Evolutionary conservation across 1,140 invertebrate species (phyloP).

Genomic region (Lepidurus couesii): DNA sequence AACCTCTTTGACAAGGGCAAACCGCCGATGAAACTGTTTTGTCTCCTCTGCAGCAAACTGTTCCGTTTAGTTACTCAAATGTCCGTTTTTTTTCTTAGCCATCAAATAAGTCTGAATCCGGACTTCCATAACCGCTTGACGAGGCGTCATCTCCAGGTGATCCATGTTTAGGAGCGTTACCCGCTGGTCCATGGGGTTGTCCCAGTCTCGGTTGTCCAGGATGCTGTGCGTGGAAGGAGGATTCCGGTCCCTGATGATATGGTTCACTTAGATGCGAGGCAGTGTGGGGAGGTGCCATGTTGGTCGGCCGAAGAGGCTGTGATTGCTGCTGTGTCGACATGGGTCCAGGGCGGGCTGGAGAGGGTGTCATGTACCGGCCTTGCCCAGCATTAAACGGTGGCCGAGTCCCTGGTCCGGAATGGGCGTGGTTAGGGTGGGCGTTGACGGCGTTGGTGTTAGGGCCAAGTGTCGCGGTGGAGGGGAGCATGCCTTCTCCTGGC

Average conservation of each 20-base stretch:
- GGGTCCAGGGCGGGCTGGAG: constrained; percentile 3
- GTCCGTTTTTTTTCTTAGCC: background rate
- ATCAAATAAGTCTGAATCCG: constrained; percentile 31
- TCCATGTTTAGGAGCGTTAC: constrained; percentile 25
- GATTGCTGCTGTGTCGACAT: constrained; percentile 24
- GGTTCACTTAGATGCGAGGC: constrained; percentile 13
- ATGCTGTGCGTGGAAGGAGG: background rate
- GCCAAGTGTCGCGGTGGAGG: constrained; percentile 7
- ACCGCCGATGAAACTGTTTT: too few relatives aligned
- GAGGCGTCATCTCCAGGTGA: constrained; percentile 32
- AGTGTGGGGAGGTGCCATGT: constrained; percentile 19
- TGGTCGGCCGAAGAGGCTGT: constrained; percentile 24
- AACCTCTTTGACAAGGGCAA: too few relatives aligned
- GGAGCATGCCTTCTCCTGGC: constrained; percentile 28
- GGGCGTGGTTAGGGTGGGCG: background rate
- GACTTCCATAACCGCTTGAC: constrained; percentile 32
- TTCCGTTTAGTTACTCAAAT: too few relatives aligned
- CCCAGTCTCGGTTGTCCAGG: background rate
- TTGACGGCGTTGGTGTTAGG: constrained; percentile 6
- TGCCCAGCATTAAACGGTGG: constrained; percentile 24
- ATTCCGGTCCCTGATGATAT: constrained; percentile 7
- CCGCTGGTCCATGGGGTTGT: background rate
- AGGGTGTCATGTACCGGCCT: constrained; percentile 8
- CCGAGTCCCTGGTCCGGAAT: constrained; percentile 4
- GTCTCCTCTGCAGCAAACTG: too few relatives aligned